phyloP scores from a whole-genome alignment of 2,888 invertebrate species.

The Caenorhabditis becei region DNA sequence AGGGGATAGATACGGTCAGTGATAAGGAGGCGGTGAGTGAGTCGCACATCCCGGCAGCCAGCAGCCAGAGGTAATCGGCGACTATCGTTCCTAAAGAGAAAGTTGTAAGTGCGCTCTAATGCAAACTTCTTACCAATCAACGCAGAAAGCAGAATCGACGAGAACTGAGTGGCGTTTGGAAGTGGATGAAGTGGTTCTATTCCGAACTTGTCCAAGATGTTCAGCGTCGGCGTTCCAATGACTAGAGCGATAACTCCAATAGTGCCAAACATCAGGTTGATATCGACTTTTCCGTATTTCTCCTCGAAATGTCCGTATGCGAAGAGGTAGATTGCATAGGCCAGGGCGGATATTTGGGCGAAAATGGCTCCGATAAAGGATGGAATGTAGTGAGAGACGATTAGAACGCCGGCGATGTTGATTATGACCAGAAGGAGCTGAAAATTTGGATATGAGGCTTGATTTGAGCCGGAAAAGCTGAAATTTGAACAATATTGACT shows the following conservation, averaged over 20 bases:
- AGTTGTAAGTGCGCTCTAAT: background rate
- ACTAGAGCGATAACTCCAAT: constrained; percentile 94
- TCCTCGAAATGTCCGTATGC: constrained; percentile 90
- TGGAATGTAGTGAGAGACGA: constrained; percentile 76
- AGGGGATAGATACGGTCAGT: constrained; percentile 91
- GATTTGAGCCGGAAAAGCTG: background rate
- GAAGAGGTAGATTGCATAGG: constrained; percentile 93
- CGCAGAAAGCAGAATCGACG: constrained; percentile 65
- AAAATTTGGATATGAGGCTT: constrained; percentile 11
- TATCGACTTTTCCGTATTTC: constrained; percentile 94
- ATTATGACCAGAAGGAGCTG: constrained; percentile 74
- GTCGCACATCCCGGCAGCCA: constrained; percentile 95
- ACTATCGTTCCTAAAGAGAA: constrained; percentile 88
- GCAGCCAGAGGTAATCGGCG: constrained; percentile 93
- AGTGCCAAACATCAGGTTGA: constrained; percentile 96
- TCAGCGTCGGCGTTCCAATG: constrained; percentile 92
- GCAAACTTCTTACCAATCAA: constrained; percentile 58
- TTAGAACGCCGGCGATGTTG: constrained; percentile 76
- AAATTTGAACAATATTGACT: background rate
- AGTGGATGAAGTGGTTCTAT: constrained; percentile 89
- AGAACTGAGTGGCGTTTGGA: constrained; percentile 89
- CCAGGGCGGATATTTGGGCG: constrained; percentile 85
- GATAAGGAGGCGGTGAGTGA: constrained; percentile 91
- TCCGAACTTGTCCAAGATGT: constrained; percentile 88
- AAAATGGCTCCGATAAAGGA: constrained; percentile 72